Percentiles rank a stretch among this genome's conserved stretches.
phyloP scores from a whole-genome alignment of 2,888 invertebrate species.

The Drosophila affinis region DNA sequence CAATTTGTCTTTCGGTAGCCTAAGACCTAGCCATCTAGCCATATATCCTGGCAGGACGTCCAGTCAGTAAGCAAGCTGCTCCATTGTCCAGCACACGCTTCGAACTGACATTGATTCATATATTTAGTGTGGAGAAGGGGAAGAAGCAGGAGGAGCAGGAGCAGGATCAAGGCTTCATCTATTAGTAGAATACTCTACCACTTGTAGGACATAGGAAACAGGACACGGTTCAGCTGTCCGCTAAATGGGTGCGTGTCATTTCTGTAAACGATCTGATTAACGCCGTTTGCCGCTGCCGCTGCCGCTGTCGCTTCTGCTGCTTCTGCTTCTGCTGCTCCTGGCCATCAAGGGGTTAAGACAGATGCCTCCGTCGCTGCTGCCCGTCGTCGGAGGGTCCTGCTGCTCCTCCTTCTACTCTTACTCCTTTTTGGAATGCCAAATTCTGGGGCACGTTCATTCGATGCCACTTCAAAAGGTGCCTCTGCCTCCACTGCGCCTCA shows the following conservation, averaged over 20 bases:
- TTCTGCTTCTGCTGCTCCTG: slow-evolving; percentile 2
- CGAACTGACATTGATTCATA: slow-evolving; percentile 81
- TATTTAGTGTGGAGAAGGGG: slow-evolving; percentile 59
- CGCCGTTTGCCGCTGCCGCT: slow-evolving; percentile 43
- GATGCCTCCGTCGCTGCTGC: slow-evolving; percentile 18
- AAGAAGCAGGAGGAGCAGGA: neutral
- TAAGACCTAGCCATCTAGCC: slow-evolving; percentile 34
- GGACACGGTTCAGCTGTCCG: slow-evolving; percentile 30
- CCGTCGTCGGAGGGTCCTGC: slow-evolving; percentile 36
- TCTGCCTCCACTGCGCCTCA: slow-evolving; percentile 41
- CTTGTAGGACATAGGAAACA: slow-evolving; percentile 33
- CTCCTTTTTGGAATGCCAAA: slow-evolving; percentile 16
- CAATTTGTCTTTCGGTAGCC: slow-evolving; percentile 78
- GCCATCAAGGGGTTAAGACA: slow-evolving; percentile 70
- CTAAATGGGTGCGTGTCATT: slow-evolving; percentile 61
- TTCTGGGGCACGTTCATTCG: slow-evolving; percentile 45
- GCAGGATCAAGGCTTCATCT: slow-evolving; percentile 9
- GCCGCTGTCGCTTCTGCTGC: neutral
- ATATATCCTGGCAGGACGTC: slow-evolving; percentile 68
- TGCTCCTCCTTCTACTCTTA: slow-evolving; percentile 10
- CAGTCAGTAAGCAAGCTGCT: slow-evolving; percentile 62
- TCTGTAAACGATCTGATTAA: slow-evolving; percentile 70
- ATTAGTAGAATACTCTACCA: slow-evolving; percentile 30
- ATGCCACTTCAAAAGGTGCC: slow-evolving; percentile 80
- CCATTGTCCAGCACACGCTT: slow-evolving; percentile 76